These are phyloP conservation scores for Sorex maritimensis DNA, from an alignment of 2,797 vertebrate genomes.

Conservation along the genomic window DNA sequence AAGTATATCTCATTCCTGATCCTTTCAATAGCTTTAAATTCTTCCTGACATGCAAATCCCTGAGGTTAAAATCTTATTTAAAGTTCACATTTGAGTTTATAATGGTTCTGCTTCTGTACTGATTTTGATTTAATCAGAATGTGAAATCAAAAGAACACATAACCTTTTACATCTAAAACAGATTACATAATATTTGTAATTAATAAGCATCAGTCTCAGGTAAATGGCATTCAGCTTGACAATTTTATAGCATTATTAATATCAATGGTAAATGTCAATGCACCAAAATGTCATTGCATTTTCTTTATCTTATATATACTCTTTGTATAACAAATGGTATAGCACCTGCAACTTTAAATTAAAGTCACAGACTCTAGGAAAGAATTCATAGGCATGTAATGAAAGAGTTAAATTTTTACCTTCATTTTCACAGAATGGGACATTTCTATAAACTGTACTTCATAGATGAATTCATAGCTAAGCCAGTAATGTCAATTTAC, in stretches of 20 bases:
- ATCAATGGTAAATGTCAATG: constrained; percentile 86
- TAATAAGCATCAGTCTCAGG: constrained; percentile 84
- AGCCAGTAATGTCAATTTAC: constrained; percentile 21
- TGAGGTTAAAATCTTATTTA: constrained; percentile 82
- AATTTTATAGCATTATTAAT: constrained; percentile 86
- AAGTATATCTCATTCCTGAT: constrained; percentile 18
- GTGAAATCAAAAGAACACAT: constrained; percentile 81
- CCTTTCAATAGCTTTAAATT: constrained; percentile 63
- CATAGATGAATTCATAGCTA: not conserved
- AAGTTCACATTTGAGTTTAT: constrained; percentile 87
- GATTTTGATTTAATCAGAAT: constrained; percentile 83
- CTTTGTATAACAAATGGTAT: constrained; percentile 67
- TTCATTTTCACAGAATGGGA: not conserved
- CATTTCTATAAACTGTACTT: not conserved
- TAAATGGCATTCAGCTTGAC: constrained; percentile 83
- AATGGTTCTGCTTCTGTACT: constrained; percentile 80
- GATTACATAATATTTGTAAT: constrained; percentile 87
- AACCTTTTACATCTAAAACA: constrained; percentile 87
- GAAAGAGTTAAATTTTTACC: not conserved
- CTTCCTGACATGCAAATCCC: constrained; percentile 43
- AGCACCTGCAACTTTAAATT: constrained; percentile 58
- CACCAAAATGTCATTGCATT: constrained; percentile 87
- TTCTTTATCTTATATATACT: constrained; percentile 80
- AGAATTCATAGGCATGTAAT: not conserved
- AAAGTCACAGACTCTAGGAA: constrained; percentile 45